A percentile compares a stretch with the other conserved stretches of the same genome.
Evolutionary conservation across 1,140 invertebrate genomes (phyloP).

Genomic region (Heliconius melpomene): DNA sequence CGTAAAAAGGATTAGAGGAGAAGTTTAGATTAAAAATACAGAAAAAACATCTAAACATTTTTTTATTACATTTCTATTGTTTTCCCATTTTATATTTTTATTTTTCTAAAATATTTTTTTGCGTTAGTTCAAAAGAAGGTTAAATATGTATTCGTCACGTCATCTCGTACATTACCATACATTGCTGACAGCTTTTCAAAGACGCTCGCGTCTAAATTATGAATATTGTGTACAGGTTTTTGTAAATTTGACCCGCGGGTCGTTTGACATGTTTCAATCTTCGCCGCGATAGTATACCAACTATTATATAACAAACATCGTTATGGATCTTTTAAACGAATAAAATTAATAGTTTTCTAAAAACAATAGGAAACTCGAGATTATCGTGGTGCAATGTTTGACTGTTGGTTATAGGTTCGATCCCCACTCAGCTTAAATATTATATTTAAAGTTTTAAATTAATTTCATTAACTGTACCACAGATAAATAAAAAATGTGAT

Average conservation of each 20-base stretch:
- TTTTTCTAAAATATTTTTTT: background rate
- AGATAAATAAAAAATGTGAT: too few species aligned
- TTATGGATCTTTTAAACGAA: background rate
- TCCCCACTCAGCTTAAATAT: too few species aligned
- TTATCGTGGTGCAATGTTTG: too few species aligned
- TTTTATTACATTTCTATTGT: background rate
- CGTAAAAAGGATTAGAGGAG: too few species aligned
- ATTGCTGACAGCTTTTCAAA: constrained; percentile 53
- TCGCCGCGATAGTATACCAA: background rate
- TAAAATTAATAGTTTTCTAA: background rate
- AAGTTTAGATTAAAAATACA: too few species aligned
- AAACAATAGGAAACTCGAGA: background rate
- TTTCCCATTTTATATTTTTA: background rate
- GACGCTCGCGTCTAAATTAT: constrained; percentile 52
- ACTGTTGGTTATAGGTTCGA: too few species aligned
- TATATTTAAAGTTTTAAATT: too few species aligned
- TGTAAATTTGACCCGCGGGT: constrained; percentile 43
- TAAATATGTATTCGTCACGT: constrained; percentile 28
- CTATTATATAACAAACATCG: background rate
- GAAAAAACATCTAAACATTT: background rate
- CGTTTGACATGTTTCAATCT: constrained; percentile 39
- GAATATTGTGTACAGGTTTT: constrained; percentile 50
- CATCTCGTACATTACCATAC: constrained; percentile 40
- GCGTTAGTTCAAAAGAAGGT: background rate
- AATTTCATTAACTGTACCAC: too few species aligned